Evolutionary conservation across 2,797 vertebrate species (phyloP).

Genomic region (Muscicapa striata): DNA sequence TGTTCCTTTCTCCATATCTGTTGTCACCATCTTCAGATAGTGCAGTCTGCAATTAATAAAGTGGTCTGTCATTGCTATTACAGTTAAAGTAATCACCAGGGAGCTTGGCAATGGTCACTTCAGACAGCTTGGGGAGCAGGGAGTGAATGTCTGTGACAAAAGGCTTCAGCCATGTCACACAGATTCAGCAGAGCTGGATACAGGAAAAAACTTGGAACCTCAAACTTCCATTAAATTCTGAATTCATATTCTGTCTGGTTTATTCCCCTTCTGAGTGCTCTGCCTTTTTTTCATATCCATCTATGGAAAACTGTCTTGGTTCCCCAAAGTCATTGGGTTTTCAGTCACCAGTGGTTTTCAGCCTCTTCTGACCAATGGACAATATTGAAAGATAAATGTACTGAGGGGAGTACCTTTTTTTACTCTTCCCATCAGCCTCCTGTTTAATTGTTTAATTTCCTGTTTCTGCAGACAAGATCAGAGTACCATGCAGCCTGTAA

Average conservation of each 20-base stretch:
- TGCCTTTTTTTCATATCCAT: background rate
- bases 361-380: background rate
- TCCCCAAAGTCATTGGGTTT: background rate
- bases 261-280: background rate
- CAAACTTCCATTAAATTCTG: background rate
- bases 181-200: background rate
- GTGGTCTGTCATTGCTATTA: constrained; percentile 27
- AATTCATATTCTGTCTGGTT: background rate
- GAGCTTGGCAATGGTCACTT: background rate
- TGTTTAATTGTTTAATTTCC: constrained; percentile 46
- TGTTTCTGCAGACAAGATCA: background rate
- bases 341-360: background rate
- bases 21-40: constrained; percentile 63
- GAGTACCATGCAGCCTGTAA: background rate
- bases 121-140: background rate
- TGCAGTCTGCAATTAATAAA: constrained; percentile 55
- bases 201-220: background rate
- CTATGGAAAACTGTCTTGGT: background rate
- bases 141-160: background rate
- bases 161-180: rapidly evolving
- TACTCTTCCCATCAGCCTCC: background rate
- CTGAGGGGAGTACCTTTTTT: background rate
- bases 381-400: background rate
- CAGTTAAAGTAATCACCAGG: constrained; percentile 6
- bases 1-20: constrained; percentile 43